Base-by-base conservation (phyloP, 2,888 invertebrate genomes). In the Caenorhabditis becei region DNA sequence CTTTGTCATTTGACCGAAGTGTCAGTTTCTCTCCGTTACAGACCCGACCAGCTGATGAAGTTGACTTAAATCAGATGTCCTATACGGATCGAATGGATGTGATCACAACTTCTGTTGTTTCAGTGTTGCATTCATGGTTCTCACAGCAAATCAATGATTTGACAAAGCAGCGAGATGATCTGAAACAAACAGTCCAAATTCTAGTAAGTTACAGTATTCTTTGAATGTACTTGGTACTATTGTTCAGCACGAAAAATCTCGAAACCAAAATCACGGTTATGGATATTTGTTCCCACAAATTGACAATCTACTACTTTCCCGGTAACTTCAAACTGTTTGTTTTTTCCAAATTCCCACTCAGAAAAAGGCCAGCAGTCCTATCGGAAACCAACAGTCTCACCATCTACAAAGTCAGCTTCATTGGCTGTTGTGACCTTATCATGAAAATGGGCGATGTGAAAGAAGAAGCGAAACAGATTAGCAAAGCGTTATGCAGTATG, bases 61-160 rank as follows among this genome's bases (percentile, higher is more conserved):
- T 41, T 14, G 14, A 14, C 49, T 20, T 49, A 20, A 49, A 49
- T 20, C 18, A 20, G 5, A 49, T 49, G 20, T 49, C 49, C 5
- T 49, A 49, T 11, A 49, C 49, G 3, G 49, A 49, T 49, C 3
- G 49, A 18, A 49, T 49, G 49, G 49, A 49, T 11, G 20, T 49
- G 20, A 49, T 49, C 14, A 49, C 49, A 1, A 49, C 49, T 23
- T 18, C 49, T 3, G 49, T 49, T 1, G 49, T 49, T 4, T 20
- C 23, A 4, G 49, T 49, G 18, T 23, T 49, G 7, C 2, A 49
- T 7, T 8, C 18, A 1, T 7, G 16, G 18, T 49, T 8, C 14
- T 5, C 16, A 49, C 16, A 18, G 7, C 18, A 49, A 49, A 18
- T 49, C 2, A 7, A 18, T 10, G 7, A 18, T 18, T 11, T 49